Conservation (phyloP, 2,797 vertebrate species). For the Onychomys arenicola region DNA sequence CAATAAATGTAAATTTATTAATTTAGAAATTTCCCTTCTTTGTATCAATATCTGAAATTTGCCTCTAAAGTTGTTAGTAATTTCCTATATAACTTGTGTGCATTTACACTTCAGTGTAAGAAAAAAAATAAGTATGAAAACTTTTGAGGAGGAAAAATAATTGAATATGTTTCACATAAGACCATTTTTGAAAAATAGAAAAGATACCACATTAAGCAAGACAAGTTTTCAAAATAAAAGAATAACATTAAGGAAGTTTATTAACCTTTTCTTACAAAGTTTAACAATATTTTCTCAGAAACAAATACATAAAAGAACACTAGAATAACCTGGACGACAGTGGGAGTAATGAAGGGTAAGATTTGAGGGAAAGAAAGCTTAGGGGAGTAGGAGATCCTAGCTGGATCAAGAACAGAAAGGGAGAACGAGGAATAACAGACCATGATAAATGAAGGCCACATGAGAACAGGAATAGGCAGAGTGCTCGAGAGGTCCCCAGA, state of each 20-base stretch:
- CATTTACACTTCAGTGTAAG: not conserved
- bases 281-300: not conserved
- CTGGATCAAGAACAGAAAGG: too few relatives aligned
- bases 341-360: too few relatives aligned
- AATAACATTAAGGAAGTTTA: not conserved
- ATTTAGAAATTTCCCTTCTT: not conserved
- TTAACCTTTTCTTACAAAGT: not conserved
- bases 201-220: not conserved
- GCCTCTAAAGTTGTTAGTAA: not conserved
- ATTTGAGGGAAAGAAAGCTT: too few relatives aligned
- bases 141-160: not conserved
- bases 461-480: too few relatives aligned
- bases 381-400: too few relatives aligned
- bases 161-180: not conserved
- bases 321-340: too few relatives aligned
- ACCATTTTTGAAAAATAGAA: conserved; percentile 8
- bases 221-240: not conserved
- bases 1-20: not conserved
- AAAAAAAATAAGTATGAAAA: not conserved
- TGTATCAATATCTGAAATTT: not conserved
- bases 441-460: too few relatives aligned
- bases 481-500: too few relatives aligned
- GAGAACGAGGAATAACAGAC: too few relatives aligned
- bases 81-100: not conserved
- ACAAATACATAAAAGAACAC: not conserved